Evolutionary conservation across 2,888 invertebrate species (phyloP).

Genomic region (Epinotia demarniana): DNA sequence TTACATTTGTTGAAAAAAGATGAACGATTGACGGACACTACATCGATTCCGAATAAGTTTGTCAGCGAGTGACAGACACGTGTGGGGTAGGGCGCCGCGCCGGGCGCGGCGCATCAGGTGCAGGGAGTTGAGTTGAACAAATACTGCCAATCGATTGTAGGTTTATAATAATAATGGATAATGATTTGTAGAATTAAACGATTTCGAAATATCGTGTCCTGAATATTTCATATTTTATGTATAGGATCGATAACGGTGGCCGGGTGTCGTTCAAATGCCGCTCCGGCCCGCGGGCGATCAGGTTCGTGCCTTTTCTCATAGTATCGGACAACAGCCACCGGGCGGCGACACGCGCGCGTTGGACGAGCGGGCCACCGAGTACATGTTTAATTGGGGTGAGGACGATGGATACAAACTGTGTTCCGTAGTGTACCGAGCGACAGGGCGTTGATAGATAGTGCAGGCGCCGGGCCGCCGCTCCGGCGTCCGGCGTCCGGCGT

Average conservation of each 20-base stretch:
- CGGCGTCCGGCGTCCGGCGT: conserved; percentile 44
- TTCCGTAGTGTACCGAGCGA: conserved; percentile 81
- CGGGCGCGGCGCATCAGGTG: conserved; percentile 66
- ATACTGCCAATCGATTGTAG: conserved; percentile 84
- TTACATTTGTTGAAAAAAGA: conserved; percentile 9
- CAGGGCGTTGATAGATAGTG: conserved; percentile 79
- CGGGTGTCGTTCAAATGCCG: conserved; percentile 56
- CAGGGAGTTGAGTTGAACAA: conserved; percentile 67
- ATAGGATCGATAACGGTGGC: conserved; percentile 73
- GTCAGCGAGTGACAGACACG: conserved; percentile 24
- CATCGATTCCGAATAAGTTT: conserved; percentile 21
- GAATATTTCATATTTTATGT: conserved; percentile 77
- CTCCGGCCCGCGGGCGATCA: not conserved
- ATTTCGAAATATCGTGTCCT: conserved; percentile 80
- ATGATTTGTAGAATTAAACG: conserved; percentile 79
- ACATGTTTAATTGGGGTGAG: conserved; percentile 74
- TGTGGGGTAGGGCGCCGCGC: conserved; percentile 47
- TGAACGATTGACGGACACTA: conserved; percentile 8
- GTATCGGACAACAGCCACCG: not conserved
- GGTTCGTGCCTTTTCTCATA: conserved; percentile 31
- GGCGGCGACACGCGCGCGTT: conserved; percentile 36
- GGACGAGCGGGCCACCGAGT: conserved; percentile 62
- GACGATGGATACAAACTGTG: conserved; percentile 81
- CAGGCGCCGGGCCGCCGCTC: conserved; percentile 64
- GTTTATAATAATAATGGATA: conserved; percentile 75